Evolutionary conservation across 2,797 vertebrate species (phyloP), one percentile per base, ranked within the genome.

Genomic region (Liparis tanakae): DNA sequence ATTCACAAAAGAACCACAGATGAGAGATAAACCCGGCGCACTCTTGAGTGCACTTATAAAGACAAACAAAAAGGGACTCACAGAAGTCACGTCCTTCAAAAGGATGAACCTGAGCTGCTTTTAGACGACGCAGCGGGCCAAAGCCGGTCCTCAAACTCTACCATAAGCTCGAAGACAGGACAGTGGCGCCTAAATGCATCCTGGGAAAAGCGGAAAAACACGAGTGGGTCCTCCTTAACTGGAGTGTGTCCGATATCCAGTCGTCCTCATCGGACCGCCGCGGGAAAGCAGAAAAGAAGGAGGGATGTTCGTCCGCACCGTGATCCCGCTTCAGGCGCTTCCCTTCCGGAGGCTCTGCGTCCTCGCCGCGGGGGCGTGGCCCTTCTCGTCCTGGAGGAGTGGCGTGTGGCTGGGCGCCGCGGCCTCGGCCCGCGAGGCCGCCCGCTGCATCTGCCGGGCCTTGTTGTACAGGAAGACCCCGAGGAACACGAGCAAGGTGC

Each of bases 391-490:
- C 62, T 87, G 83, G 20, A 86, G 64, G 3, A 72, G 67, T 15
- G 78, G 64, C 66, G 80, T 90, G 67, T 86, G 80, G 77, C 88
- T 83, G 58, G 84, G 92, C 67, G 37, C 76, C 12, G 41, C 72
- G 15, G 92, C 94, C 85, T 96, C 87, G 48, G 92, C 91, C 15
- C 94, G 94, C 8, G 98, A 82, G 1, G 86, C 79, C 36, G 91
- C 72, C 67, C 95, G 95, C 90, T 99, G 97, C 36, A 90, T 71
- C 91, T 97, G 97, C 80, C 94, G 93, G 64, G 98, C 97, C 63
- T 96, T 97, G 93, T 96, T 99, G 87, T 99, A 99, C 0, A 99
- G 90, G 34, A 98, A 82, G 44, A 99, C 98, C 0, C 98, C 98
- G 0, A 96, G 6, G 0, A 93, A 96, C 65, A 99, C 98, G 0